Evolutionary conservation across 2,797 vertebrate species (phyloP).

Genomic region (Eidolon dupreanum): DNA sequence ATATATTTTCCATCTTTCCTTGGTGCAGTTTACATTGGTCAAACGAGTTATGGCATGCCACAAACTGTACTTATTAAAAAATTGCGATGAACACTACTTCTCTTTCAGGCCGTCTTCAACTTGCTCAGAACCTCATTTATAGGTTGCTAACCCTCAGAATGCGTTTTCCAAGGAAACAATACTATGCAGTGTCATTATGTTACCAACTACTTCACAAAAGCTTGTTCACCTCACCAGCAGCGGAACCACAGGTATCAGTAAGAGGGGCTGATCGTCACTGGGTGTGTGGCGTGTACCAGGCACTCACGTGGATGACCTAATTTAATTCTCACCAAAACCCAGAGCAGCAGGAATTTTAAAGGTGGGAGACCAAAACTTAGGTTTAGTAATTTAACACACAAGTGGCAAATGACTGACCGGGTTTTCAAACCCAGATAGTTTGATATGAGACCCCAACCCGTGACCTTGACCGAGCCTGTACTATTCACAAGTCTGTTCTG

Average conservation of each 20-base stretch:
- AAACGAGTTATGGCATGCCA: neutral
- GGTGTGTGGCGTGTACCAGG: neutral
- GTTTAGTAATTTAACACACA: neutral
- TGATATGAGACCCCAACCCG: neutral
- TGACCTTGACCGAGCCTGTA: too few relatives aligned
- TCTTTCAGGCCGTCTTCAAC: neutral
- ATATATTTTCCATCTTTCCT: neutral
- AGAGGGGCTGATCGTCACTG: neutral
- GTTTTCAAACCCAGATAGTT: neutral
- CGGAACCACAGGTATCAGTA: neutral
- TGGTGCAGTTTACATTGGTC: neutral
- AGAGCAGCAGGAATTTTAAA: neutral
- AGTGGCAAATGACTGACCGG: neutral
- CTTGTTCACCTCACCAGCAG: neutral
- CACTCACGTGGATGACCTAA: neutral
- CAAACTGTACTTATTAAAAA: neutral
- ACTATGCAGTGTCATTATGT: neutral
- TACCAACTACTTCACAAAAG: too few relatives aligned
- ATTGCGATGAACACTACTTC: neutral
- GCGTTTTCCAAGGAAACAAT: neutral
- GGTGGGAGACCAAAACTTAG: neutral
- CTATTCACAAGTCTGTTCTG: neutral
- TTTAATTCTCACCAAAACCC: neutral
- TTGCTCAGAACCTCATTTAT: neutral
- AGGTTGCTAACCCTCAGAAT: neutral